Evolutionary conservation across 2,797 vertebrate species (phyloP).

Genomic region (Artibeus lituratus): DNA sequence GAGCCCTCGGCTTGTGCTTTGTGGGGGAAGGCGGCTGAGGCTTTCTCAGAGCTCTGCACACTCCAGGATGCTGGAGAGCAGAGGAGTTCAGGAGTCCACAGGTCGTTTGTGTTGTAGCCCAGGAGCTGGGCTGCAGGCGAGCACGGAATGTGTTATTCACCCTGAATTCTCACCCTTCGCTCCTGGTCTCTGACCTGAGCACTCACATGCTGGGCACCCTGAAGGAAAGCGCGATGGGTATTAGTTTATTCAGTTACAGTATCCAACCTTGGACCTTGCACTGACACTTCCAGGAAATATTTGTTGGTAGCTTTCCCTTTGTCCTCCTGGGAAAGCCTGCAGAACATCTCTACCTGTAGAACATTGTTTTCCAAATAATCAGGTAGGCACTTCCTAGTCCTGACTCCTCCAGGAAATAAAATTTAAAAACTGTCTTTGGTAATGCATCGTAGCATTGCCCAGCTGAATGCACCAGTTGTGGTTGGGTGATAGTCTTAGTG

Average conservation of each 20-base stretch:
- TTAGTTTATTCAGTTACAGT: not conserved
- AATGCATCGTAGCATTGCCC: too few species aligned
- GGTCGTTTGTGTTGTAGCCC: not conserved
- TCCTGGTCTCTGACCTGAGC: not conserved
- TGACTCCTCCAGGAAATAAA: not conserved
- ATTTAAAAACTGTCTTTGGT: not conserved
- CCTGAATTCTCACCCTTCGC: not conserved
- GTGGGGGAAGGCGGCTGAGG: not conserved
- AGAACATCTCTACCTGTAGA: not conserved
- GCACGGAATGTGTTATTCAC: not conserved
- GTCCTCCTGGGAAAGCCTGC: not conserved
- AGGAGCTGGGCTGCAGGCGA: not conserved
- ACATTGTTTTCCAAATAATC: not conserved
- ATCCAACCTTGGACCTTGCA: rapidly evolving
- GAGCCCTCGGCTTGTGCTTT: not conserved
- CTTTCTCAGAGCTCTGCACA: not conserved
- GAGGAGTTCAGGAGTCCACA: not conserved
- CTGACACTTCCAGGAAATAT: not conserved
- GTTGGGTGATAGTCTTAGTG: not conserved
- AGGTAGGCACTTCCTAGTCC: not conserved
- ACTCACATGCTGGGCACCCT: not conserved
- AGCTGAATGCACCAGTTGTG: rapidly evolving
- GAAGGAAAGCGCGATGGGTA: not conserved
- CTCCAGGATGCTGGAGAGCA: not conserved
- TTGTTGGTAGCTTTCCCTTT: not conserved